These are phyloP conservation scores for Erpobdella octoculata DNA, from an alignment of 2,888 invertebrate genomes.

Conservation along the genomic window DNA sequence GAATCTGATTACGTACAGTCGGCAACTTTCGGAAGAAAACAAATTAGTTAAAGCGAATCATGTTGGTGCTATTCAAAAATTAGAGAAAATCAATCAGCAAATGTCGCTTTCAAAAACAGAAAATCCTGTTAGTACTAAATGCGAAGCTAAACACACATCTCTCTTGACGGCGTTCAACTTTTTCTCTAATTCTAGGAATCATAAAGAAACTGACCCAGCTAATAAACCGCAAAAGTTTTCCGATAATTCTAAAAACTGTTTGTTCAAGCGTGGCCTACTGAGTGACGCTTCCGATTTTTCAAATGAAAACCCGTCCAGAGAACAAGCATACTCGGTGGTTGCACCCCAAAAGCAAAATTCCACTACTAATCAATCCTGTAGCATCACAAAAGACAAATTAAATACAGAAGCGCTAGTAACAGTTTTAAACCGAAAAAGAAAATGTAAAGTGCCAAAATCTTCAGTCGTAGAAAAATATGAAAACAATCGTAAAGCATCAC, in stretches of 20 bases:
- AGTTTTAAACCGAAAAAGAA: too few relatives aligned
- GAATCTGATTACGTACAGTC: constrained; percentile 16
- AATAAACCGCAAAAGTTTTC: too few relatives aligned
- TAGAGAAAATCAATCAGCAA: not conserved
- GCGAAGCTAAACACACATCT: not conserved
- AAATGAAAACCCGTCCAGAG: too few relatives aligned
- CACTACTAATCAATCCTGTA: too few relatives aligned
- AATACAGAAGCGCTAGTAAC: too few relatives aligned
- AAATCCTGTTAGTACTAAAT: not conserved
- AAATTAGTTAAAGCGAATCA: too few relatives aligned
- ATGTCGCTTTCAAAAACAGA: too few relatives aligned
- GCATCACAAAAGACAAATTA: too few relatives aligned
- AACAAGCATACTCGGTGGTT: not conserved
- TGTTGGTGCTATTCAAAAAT: too few relatives aligned
- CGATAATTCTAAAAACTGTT: not conserved
- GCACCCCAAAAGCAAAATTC: not conserved
- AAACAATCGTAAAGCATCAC: not conserved
- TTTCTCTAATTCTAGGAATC: not conserved
- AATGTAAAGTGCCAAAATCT: not conserved
- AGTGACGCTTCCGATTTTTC: too few relatives aligned
- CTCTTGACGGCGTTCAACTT: not conserved
- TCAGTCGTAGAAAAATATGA: not conserved
- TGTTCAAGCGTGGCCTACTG: not conserved
- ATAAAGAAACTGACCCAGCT: not conserved
- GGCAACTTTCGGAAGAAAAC: constrained; percentile 1